These are phyloP conservation scores for Drosophila tani DNA, from an alignment of 1,140 invertebrate species.

Conservation along the genomic window DNA sequence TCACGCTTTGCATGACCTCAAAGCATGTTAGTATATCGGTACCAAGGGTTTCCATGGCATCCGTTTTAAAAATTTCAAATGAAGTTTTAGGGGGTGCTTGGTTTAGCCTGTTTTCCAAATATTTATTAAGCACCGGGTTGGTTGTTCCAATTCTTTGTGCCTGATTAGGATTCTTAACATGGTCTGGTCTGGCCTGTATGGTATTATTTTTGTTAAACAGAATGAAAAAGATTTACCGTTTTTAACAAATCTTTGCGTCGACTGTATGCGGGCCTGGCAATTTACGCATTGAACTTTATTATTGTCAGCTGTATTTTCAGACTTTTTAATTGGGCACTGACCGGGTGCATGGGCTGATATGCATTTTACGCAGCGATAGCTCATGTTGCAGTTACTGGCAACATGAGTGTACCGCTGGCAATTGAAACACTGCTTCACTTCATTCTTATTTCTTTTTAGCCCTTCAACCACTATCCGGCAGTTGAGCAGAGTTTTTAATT, in stretches of 20 bases:
- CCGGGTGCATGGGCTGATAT: neutral
- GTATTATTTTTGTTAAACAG: neutral
- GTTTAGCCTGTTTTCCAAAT: neutral
- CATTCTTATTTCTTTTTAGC: neutral
- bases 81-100: too few species aligned
- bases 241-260: neutral
- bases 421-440: neutral
- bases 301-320: neutral
- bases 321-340: neutral
- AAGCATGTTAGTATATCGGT: conserved; percentile 1
- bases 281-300: neutral
- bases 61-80: too few species aligned
- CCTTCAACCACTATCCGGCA: conserved; percentile 1
- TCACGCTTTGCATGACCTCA: neutral
- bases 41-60: neutral
- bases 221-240: neutral
- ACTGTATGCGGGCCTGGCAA: neutral
- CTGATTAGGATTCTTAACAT: too few species aligned
- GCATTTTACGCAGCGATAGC: conserved; percentile 16
- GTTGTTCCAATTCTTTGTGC: neutral
- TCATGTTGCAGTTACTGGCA: conserved; percentile 27
- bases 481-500: neutral
- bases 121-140: neutral
- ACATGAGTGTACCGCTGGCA: conserved; percentile 8
- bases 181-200: too few species aligned